Evolutionary conservation across 2,797 vertebrate species (phyloP).

Genomic region (Cryptoprocta ferox): DNA sequence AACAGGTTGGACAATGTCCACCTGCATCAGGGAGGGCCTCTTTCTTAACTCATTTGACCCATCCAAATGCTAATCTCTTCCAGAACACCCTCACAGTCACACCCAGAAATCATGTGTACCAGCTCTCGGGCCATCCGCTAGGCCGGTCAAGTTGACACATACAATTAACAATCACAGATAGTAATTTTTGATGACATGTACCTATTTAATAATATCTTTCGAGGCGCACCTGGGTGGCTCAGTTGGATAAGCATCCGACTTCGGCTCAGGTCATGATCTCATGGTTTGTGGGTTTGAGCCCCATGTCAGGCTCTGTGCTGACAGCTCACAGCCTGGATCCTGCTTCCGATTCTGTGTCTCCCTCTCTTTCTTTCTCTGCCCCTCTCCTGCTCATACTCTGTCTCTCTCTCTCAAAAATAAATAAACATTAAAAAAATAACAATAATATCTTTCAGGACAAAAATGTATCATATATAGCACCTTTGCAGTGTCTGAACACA

Average conservation of each 20-base stretch:
- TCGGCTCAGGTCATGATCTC: no score
- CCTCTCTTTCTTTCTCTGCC: no score
- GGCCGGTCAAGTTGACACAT: not conserved
- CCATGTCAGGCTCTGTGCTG: no score
- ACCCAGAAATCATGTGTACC: not conserved
- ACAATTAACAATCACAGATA: not conserved
- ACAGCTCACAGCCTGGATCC: no score
- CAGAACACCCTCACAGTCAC: not conserved
- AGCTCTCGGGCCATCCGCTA: not conserved
- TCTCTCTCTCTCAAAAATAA: no score
- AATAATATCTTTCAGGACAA: conserved; percentile 17
- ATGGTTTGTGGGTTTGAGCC: no score
- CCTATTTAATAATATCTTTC: not conserved
- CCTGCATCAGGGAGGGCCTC: not conserved
- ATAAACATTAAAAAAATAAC: no score
- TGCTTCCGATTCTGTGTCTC: no score
- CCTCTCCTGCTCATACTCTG: no score
- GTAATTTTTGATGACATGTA: not conserved
- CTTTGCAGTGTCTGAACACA: not conserved
- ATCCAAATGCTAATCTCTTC: not conserved
- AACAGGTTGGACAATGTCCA: no score
- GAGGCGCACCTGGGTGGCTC: no score
- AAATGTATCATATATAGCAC: not conserved
- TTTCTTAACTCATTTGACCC: not conserved
- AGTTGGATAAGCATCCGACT: no score